Conservation (phyloP, 2,113 vertebrate species). For the Theristicus caerulescens region DNA sequence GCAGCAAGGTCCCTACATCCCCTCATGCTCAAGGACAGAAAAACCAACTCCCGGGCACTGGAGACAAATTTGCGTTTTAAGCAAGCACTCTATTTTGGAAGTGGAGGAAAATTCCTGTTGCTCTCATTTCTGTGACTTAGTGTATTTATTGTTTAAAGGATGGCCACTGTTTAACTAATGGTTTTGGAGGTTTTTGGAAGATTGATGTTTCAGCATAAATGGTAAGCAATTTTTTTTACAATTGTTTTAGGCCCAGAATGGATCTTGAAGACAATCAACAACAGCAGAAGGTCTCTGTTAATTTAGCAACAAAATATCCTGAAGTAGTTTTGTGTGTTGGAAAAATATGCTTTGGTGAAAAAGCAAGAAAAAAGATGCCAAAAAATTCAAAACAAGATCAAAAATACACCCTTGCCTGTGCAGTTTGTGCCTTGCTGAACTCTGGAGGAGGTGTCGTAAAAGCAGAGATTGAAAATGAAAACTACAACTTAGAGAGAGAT, state of each 20-base stretch:
- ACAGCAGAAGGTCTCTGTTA: background rate
- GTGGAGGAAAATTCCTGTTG: background rate
- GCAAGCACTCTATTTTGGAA: background rate
- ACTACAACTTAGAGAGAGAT: background rate
- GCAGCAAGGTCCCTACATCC: background rate
- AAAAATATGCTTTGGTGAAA: slow-evolving; percentile 14
- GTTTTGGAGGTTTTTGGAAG: background rate
- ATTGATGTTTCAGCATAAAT: background rate
- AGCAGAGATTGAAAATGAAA: slow-evolving; percentile 11
- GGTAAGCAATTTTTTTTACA: background rate
- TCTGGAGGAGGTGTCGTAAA: slow-evolving; percentile 48
- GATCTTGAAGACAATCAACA: background rate
- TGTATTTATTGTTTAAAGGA: background rate
- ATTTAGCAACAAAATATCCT: background rate
- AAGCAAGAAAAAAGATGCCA: background rate
- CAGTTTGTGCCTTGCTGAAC: slow-evolving; percentile 48
- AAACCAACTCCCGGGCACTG: background rate
- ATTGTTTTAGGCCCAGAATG: background rate
- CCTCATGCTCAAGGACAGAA: too few species aligned
- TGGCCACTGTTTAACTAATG: background rate
- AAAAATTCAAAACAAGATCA: background rate
- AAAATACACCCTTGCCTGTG: background rate
- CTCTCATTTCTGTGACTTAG: background rate
- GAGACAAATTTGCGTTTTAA: background rate
- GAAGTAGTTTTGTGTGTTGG: slow-evolving; percentile 22